Conservation (phyloP, 2,797 vertebrate genomes). For the Hydrocynus forskahlii region DNA sequence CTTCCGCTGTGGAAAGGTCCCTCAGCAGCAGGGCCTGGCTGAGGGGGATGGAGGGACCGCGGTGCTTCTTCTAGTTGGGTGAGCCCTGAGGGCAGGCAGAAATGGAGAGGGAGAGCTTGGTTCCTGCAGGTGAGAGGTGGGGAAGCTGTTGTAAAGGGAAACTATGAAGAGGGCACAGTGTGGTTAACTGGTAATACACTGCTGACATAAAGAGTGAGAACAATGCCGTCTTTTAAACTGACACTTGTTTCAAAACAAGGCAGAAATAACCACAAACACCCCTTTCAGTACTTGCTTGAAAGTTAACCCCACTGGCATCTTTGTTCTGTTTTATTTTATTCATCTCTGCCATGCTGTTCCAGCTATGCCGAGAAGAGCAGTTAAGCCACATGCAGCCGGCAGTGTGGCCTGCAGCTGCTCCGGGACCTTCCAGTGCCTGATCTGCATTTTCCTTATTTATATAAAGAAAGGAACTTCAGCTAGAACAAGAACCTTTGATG, state of each 20-base stretch:
- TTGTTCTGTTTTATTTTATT: background rate
- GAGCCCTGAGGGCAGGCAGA: too few relatives aligned
- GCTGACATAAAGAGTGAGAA: too few relatives aligned
- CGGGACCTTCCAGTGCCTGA: background rate
- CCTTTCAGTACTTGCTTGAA: background rate
- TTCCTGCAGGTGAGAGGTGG: too few relatives aligned
- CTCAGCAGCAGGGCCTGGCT: too few relatives aligned
- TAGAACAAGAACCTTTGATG: constrained; percentile 16
- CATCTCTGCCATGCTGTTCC: too few relatives aligned
- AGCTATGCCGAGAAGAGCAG: background rate
- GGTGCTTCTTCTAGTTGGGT: too few relatives aligned
- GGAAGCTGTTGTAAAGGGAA: background rate
- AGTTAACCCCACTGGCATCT: too few relatives aligned
- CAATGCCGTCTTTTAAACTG: background rate
- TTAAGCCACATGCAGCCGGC: background rate
- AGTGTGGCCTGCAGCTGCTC: background rate
- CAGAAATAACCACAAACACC: background rate
- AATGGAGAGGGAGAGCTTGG: too few relatives aligned
- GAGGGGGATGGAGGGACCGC: too few relatives aligned
- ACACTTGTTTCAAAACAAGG: background rate
- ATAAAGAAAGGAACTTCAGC: constrained; percentile 3
- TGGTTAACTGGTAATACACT: too few relatives aligned
- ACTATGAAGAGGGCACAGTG: too few relatives aligned
- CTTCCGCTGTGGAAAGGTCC: too few relatives aligned
- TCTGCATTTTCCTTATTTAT: constrained; percentile 1